Evolutionary conservation across 2,113 vertebrate species (phyloP), one percentile per base, ranked within the genome.

Genomic region (Mastomys natalensis): DNA sequence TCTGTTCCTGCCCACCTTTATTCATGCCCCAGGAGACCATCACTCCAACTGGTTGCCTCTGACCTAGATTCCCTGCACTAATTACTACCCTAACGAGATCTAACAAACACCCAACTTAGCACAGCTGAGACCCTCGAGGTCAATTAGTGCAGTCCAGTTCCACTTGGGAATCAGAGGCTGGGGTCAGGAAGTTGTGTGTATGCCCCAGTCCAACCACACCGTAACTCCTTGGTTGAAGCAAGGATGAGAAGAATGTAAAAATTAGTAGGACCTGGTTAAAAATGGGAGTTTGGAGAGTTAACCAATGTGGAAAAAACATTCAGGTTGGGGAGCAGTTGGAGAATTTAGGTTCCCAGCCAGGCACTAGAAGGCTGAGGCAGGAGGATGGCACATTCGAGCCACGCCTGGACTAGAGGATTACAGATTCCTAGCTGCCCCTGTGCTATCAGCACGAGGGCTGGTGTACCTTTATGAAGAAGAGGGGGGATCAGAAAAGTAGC

Each of bases 21-120:
- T 51, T 51, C 78, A 1, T 37, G 58, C 90, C 94, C 95, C 96
- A 7, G 51, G 87, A 93, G 94, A 96, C 74, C 95, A 91, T 91
- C 94, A 4, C 82, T 91, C 85, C 85, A 86, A 84, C 76, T 86
- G 48, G 72, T 91, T 89, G 94, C 95, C 93, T 97, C 86, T 98
- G 98, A 98, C 98, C 98, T 97, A 98, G 93, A 98, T 98, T 98
- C 93, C 91, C 80, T 95, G 97, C 97, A 87, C 98, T 97, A 98
- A 98, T 98, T 98, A 98, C 96, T 94, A 97, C 97, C 95, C 97
- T 98, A 97, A 97, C 87, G 70, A 97, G 96, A 96, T 96, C 97
- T 97, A 96, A 95, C 96, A 80, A 96, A 93, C 96, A 98, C 97
- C 96, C 96, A 89, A 96, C 97, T 98, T 98, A 97, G 98, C 97